phyloP scores from a whole-genome alignment of 2,797 vertebrate species.

The Arctocebus calabarensis region DNA sequence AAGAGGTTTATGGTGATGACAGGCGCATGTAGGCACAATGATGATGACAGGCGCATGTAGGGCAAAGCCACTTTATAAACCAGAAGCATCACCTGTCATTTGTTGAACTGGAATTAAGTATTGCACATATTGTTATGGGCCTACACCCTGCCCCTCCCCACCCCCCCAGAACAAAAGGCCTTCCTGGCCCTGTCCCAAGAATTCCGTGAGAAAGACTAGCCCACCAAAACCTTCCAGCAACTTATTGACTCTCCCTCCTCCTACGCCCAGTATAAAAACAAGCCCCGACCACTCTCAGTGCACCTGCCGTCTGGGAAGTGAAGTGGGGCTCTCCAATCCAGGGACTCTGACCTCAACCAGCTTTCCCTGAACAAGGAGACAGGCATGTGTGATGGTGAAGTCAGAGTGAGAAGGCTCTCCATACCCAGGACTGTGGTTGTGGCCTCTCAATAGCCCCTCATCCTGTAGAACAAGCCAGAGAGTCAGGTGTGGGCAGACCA shows the following conservation, averaged over 20 bases:
- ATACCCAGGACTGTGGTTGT: not conserved
- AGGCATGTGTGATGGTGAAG: not conserved
- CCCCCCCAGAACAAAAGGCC: too few relatives aligned
- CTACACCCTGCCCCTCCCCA: too few relatives aligned
- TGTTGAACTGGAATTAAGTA: not conserved
- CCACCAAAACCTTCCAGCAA: too few relatives aligned
- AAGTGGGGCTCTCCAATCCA: not conserved
- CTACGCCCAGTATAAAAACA: too few relatives aligned
- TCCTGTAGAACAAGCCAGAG: not conserved
- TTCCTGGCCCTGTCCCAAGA: too few relatives aligned
- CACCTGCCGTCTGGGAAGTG: too few relatives aligned
- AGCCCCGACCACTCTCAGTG: too few relatives aligned
- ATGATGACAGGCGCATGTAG: rapidly evolving
- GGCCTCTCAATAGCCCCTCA: not conserved
- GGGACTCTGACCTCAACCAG: not conserved
- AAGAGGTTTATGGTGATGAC: not conserved
- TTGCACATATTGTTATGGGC: not conserved
- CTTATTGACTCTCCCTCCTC: too few relatives aligned
- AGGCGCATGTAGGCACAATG: not conserved
- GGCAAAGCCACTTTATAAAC: not conserved
- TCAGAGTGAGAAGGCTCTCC: not conserved
- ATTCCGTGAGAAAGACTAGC: too few relatives aligned
- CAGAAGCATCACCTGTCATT: rapidly evolving
- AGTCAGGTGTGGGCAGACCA: not conserved
- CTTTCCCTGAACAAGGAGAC: not conserved